Percentiles rank a stretch among this genome's conserved stretches.
These are phyloP conservation scores for Ginglymostoma cirratum DNA, from an alignment of 2,113 vertebrate species.

Conservation along the genomic window DNA sequence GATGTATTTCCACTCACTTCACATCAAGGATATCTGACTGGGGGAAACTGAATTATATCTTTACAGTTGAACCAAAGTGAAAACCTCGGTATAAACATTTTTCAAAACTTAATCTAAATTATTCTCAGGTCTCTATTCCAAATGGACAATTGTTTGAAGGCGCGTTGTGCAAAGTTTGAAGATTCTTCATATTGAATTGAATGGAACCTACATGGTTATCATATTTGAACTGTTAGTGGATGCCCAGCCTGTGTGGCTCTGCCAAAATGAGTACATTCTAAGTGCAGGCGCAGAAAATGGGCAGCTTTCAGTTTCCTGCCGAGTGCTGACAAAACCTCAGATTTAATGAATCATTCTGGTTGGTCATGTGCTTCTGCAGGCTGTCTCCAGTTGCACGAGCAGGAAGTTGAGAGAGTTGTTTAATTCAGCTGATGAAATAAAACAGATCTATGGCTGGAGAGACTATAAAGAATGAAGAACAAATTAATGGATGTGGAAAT, in stretches of 20 bases:
- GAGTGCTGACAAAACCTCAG: conserved; percentile 64
- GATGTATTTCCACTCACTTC: neutral
- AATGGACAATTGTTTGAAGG: neutral
- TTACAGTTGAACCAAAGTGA: neutral
- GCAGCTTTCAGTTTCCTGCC: conserved; percentile 45
- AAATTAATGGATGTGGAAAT: conserved; percentile 36
- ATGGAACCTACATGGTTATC: neutral
- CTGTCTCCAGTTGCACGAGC: conserved; percentile 57
- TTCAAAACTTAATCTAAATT: neutral
- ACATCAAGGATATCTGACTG: neutral
- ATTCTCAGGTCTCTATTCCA: neutral
- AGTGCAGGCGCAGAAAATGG: neutral
- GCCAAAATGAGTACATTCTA: neutral
- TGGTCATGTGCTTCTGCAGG: conserved; percentile 61
- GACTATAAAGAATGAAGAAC: neutral
- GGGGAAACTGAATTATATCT: neutral
- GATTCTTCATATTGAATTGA: neutral
- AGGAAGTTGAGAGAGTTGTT: conserved; percentile 72
- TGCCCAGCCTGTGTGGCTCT: neutral
- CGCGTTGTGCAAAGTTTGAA: neutral
- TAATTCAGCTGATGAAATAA: conserved; percentile 52
- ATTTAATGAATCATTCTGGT: conserved; percentile 51
- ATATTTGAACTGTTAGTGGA: neutral
- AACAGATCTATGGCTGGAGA: conserved; percentile 4
- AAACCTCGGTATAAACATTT: neutral